These are phyloP conservation scores for Isotomurus palustris DNA, from an alignment of 2,888 invertebrate genomes.

Conservation along the genomic window DNA sequence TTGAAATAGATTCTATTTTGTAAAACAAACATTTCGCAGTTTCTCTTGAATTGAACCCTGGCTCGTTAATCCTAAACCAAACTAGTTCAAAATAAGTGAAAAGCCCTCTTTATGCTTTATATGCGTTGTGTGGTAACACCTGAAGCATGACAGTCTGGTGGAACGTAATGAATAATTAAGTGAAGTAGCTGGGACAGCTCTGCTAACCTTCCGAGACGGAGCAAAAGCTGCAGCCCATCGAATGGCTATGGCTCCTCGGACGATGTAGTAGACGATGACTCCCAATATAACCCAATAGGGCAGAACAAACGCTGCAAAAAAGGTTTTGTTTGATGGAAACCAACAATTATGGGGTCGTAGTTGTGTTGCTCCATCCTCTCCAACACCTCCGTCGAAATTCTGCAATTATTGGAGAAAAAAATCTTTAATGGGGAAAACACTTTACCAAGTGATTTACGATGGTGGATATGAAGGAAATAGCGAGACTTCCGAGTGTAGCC, in stretches of 20 bases:
- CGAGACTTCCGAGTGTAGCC: too few species aligned
- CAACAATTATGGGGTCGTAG: conserved; percentile 45
- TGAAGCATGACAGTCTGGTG: background rate
- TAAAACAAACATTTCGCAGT: too few species aligned
- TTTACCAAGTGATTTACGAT: too few species aligned
- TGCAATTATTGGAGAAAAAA: too few species aligned
- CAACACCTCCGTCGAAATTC: conserved; percentile 38
- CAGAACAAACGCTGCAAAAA: conserved; percentile 41
- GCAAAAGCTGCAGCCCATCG: conserved; percentile 44
- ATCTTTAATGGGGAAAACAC: too few species aligned
- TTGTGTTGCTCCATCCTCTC: conserved; percentile 35
- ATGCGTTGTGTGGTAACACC: background rate
- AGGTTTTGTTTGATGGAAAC: conserved; percentile 43
- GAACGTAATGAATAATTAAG: background rate
- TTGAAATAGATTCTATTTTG: too few species aligned
- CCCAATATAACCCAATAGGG: conserved; percentile 43
- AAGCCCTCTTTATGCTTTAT: background rate
- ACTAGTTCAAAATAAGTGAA: background rate
- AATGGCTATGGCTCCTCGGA: conserved; percentile 43
- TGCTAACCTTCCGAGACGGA: conserved; percentile 34
- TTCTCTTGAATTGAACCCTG: background rate
- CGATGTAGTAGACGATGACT: conserved; percentile 43
- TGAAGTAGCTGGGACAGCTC: too few species aligned
- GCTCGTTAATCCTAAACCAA: background rate
- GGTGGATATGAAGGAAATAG: too few species aligned